Evolutionary conservation across 2,797 vertebrate genomes (phyloP).

Genomic region (Crenuchus spilurus): DNA sequence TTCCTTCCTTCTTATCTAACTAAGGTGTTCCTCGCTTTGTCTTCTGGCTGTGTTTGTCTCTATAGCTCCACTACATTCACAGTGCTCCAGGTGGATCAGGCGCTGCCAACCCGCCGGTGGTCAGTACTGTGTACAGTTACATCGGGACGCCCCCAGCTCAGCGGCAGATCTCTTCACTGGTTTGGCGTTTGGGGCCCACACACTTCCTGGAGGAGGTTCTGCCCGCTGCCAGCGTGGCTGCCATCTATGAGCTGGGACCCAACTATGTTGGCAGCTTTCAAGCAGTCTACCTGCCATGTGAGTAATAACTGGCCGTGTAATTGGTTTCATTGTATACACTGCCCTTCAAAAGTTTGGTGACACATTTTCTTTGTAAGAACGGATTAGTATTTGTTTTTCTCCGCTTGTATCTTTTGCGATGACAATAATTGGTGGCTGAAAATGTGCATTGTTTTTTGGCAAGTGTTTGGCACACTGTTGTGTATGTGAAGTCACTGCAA

Average conservation of each 20-base stretch:
- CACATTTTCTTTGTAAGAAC: neutral
- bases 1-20: conserved; percentile 18
- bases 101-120: conserved; percentile 90
- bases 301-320: conserved; percentile 61
- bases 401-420: too few species aligned
- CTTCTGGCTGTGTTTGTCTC: neutral
- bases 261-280: conserved; percentile 95
- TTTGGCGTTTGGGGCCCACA: conserved; percentile 94
- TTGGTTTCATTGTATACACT: neutral
- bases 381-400: too few species aligned
- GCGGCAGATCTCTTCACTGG: conserved; percentile 87
- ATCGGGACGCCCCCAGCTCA: conserved; percentile 92
- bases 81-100: conserved; percentile 90
- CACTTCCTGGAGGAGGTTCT: conserved; percentile 97
- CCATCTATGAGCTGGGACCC: conserved; percentile 92
- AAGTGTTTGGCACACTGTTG: too few species aligned
- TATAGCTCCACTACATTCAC: conserved; percentile 94
- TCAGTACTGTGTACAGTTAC: conserved; percentile 93
- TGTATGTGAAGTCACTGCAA: too few species aligned
- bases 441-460: too few species aligned
- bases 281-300: conserved; percentile 90
- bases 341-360: neutral
- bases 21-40: neutral
- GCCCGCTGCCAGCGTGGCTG: conserved; percentile 83
- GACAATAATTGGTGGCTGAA: too few species aligned